Conservation (phyloP, 1,140 invertebrate species). For the Aphaenogaster ashmeadi region DNA sequence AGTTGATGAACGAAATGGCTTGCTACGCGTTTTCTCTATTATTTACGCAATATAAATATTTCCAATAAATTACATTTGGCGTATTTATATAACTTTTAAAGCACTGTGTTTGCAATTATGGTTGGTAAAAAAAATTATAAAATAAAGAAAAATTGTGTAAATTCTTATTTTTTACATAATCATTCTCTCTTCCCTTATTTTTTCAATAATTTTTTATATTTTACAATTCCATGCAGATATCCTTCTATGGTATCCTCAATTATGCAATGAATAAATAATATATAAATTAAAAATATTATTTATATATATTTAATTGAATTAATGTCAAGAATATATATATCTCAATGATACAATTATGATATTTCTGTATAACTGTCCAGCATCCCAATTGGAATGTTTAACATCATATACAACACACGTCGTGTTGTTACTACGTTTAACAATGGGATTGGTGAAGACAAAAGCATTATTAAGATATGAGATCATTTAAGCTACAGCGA, state of each 20-base stretch:
- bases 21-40: neutral
- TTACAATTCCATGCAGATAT: neutral
- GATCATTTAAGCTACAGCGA: constrained; percentile 13
- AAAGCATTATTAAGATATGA: constrained; percentile 28
- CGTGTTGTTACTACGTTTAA: constrained; percentile 9
- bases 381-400: neutral
- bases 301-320: constrained; percentile 4
- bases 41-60: constrained; percentile 10
- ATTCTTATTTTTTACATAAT: neutral
- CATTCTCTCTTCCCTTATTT: no score
- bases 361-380: constrained; percentile 10
- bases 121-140: neutral
- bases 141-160: neutral
- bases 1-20: constrained; percentile 21
- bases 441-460: constrained; percentile 1
- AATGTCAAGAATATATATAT: neutral
- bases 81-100: neutral
- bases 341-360: neutral
- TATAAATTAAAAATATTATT: neutral
- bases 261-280: neutral
- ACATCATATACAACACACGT: constrained; percentile 17
- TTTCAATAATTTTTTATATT: constrained; percentile 4
- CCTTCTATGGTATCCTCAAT: neutral
- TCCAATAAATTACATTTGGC: no score
- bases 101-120: neutral